phyloP scores from a whole-genome alignment of 2,797 vertebrate species.

The Salmo trutta region DNA sequence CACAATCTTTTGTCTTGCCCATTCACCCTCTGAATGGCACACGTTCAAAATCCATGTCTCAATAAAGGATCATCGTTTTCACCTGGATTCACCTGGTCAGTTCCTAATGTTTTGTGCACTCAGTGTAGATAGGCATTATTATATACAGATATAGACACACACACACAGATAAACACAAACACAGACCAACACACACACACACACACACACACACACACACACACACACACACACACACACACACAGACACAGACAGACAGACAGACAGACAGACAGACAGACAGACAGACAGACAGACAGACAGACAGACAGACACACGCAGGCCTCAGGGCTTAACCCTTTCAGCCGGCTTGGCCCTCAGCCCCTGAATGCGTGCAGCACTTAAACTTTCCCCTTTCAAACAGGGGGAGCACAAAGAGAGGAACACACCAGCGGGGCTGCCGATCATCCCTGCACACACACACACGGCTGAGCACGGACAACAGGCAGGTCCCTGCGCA shows the following conservation, averaged over 20 bases:
- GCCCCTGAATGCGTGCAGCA: constrained; percentile 71
- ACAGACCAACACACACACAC: not conserved
- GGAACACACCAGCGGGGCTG: constrained; percentile 72
- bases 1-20: too few relatives aligned
- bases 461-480: constrained; percentile 73
- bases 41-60: too few relatives aligned
- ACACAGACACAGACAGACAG: constrained; percentile 1
- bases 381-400: constrained; percentile 85
- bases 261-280: not conserved
- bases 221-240: constrained; percentile 28
- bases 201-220: not conserved
- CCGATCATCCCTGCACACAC: constrained; percentile 68
- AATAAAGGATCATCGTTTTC: too few relatives aligned
- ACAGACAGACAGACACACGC: constrained; percentile 20
- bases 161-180: constrained; percentile 27
- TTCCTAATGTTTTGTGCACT: too few relatives aligned
- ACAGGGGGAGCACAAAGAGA: constrained; percentile 75
- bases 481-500: constrained; percentile 69
- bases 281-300: constrained; percentile 27
- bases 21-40: too few relatives aligned
- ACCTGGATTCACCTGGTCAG: too few relatives aligned
- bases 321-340: constrained; percentile 67
- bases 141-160: not conserved
- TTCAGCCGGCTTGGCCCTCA: constrained; percentile 62
- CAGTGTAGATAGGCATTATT: not conserved